phyloP scores from a whole-genome alignment of 2,113 vertebrate species.

The Sceloporus undulatus region DNA sequence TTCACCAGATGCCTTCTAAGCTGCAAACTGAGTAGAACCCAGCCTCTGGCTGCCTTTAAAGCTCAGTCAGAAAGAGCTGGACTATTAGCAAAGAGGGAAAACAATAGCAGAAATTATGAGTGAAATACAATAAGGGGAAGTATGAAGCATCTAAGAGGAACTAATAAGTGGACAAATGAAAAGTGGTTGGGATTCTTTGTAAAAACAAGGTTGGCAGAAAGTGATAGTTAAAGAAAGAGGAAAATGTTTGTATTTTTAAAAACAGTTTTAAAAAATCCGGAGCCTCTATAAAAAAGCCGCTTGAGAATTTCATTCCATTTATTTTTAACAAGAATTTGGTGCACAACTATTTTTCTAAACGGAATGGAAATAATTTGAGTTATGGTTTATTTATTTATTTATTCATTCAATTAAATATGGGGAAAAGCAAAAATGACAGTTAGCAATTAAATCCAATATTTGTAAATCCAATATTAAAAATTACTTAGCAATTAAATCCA shows the following conservation, averaged over 20 bases:
- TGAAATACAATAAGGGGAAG: neutral
- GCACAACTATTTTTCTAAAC: too few relatives aligned
- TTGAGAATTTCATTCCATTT: too few relatives aligned
- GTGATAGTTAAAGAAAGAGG: neutral
- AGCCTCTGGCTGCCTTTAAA: conserved; percentile 10
- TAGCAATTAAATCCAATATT: too few relatives aligned
- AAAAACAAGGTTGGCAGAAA: neutral
- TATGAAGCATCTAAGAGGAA: neutral
- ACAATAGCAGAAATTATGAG: neutral
- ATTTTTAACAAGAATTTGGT: too few relatives aligned
- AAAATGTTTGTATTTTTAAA: neutral
- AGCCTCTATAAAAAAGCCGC: too few relatives aligned
- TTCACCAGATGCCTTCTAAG: neutral
- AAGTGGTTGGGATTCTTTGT: neutral
- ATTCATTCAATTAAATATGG: too few relatives aligned
- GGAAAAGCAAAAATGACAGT: too few relatives aligned
- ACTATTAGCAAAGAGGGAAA: neutral
- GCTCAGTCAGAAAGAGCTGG: neutral
- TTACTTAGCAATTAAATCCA: too few relatives aligned
- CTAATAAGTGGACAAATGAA: neutral
- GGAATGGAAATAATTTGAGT: too few relatives aligned
- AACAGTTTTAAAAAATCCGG: neutral
- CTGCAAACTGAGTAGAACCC: accelerated
- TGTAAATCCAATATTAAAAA: too few relatives aligned
- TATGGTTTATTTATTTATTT: too few relatives aligned